Evolutionary conservation across 2,797 vertebrate genomes (phyloP).

Genomic region (Dromococcyx pavoninus): DNA sequence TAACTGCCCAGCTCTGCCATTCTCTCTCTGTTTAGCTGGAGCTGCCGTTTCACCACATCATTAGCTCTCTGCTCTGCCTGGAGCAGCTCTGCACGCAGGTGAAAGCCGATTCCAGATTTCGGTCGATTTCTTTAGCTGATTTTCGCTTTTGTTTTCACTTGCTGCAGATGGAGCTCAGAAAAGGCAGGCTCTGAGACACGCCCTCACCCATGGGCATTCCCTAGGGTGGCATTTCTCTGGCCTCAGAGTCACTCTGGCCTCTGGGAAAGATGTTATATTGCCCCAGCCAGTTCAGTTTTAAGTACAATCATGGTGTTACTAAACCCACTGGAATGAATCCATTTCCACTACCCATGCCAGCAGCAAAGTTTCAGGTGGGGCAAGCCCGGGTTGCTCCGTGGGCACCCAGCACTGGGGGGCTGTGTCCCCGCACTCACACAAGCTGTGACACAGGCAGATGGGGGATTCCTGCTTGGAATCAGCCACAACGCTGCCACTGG

Average conservation of each 20-base stretch:
- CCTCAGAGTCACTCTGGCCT: neutral
- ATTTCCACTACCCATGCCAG: neutral
- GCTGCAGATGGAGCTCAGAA: neutral
- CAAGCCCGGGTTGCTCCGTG: neutral
- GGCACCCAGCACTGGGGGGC: no score
- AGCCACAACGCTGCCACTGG: no score
- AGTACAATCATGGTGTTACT: no score
- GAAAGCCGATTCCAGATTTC: neutral
- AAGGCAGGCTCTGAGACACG: neutral
- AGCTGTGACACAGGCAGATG: neutral
- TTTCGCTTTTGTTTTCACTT: neutral
- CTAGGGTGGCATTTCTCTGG: neutral
- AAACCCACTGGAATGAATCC: neutral
- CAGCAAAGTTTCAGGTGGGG: accelerated
- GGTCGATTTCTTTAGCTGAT: neutral
- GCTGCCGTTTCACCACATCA: accelerated
- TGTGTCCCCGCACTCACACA: no score
- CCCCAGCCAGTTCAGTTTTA: no score
- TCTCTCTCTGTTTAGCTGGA: neutral
- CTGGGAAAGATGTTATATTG: accelerated
- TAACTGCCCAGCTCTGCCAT: neutral
- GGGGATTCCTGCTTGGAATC: no score
- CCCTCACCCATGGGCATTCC: neutral
- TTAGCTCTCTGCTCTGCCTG: neutral
- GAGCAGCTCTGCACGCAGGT: neutral